These are phyloP conservation scores for Drusus annulatus DNA, from an alignment of 1,140 invertebrate genomes.

Conservation along the genomic window DNA sequence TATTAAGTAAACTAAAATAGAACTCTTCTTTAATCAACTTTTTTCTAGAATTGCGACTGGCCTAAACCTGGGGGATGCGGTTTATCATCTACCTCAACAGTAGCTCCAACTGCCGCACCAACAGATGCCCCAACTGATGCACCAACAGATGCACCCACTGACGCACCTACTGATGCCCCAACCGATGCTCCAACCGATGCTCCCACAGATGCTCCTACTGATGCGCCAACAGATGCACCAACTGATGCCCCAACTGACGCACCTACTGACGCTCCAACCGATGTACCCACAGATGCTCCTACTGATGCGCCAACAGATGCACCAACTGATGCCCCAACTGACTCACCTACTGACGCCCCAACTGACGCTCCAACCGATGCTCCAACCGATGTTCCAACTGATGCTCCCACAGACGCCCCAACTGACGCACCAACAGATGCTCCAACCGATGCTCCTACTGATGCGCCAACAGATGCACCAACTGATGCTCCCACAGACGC, in stretches of 20 bases:
- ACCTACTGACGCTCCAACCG: conserved; percentile 15
- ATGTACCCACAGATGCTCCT: not conserved
- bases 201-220: not conserved
- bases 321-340: not conserved
- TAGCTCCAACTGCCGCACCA: not conserved
- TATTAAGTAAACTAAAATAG: too few species aligned
- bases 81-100: not conserved
- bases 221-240: conserved; percentile 12
- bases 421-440: not conserved
- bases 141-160: conserved; percentile 23
- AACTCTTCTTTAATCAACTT: too few species aligned
- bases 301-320: conserved; percentile 12
- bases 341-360: not conserved
- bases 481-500: not conserved
- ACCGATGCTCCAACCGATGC: conserved; percentile 25
- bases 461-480: not conserved
- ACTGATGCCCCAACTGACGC: conserved; percentile 9
- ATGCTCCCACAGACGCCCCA: not conserved
- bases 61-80: conserved; percentile 39
- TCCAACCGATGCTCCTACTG: not conserved
- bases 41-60: conserved; percentile 42
- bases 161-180: not conserved
- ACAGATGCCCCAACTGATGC: conserved; percentile 13
- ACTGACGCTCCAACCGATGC: conserved; percentile 10
- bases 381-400: conserved; percentile 3